Evolutionary conservation across 1,140 invertebrate species (phyloP).

Genomic region (Apis dorsata): DNA sequence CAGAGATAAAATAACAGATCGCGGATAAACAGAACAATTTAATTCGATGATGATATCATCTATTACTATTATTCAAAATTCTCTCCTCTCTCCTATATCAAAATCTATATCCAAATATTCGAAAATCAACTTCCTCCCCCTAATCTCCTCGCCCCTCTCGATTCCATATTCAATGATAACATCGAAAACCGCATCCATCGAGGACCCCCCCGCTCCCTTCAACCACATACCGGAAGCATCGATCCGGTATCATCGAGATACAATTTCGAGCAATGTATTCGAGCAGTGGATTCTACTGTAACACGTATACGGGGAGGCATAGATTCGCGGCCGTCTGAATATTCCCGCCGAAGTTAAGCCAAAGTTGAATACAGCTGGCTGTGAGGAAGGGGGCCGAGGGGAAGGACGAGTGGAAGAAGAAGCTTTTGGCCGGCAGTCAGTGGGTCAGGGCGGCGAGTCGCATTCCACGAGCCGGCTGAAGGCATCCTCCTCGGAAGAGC

Average conservation of each 20-base stretch:
- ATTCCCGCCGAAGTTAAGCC: slow-evolving; percentile 32
- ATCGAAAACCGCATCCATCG: background rate
- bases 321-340: slow-evolving; percentile 66
- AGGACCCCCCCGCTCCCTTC: too few relatives aligned
- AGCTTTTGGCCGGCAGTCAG: slow-evolving; percentile 77
- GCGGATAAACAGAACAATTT: too few relatives aligned
- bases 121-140: background rate
- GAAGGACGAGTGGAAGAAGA: slow-evolving; percentile 58
- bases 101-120: too few relatives aligned
- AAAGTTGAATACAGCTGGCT: slow-evolving; percentile 1
- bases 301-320: slow-evolving; percentile 6
- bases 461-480: slow-evolving; percentile 71
- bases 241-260: slow-evolving; percentile 12
- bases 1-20: too few relatives aligned
- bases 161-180: background rate
- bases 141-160: too few relatives aligned
- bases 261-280: slow-evolving; percentile 4
- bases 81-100: too few relatives aligned
- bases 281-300: too few relatives aligned
- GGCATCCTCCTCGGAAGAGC: slow-evolving; percentile 49
- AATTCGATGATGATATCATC: too few relatives aligned
- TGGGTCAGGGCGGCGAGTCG: slow-evolving; percentile 78
- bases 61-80: too few relatives aligned
- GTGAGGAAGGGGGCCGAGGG: background rate
- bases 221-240: slow-evolving; percentile 5